Evolutionary conservation across 2,888 invertebrate genomes (phyloP).

Genomic region (Agrypnus murinus): DNA sequence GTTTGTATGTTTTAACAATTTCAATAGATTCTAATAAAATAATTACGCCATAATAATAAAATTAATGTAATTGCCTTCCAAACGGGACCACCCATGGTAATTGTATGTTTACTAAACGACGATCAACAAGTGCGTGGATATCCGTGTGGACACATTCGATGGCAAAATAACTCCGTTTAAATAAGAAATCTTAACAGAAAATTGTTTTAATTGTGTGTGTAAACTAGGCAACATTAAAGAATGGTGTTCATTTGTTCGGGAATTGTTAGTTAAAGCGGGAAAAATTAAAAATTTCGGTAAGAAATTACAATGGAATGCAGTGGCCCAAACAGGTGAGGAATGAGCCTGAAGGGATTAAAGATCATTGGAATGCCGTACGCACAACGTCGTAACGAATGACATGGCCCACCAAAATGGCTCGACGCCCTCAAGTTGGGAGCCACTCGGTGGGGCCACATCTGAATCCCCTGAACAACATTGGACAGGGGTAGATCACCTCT

Average conservation of each 20-base stretch:
- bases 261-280: not conserved
- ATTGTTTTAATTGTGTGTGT: conserved; percentile 6
- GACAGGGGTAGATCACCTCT: conserved; percentile 76
- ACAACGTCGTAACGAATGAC: conserved; percentile 52
- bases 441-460: conserved; percentile 60
- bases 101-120: conserved; percentile 45
- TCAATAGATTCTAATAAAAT: not conserved
- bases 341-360: conserved; percentile 57
- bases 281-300: conserved; percentile 35
- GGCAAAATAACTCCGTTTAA: conserved; percentile 17
- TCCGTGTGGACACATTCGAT: conserved; percentile 22
- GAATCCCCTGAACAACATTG: conserved; percentile 65
- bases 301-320: conserved; percentile 55
- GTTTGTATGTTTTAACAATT: not conserved
- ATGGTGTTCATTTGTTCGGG: conserved; percentile 6
- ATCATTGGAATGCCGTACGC: conserved; percentile 55
- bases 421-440: conserved; percentile 66
- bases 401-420: conserved; percentile 65
- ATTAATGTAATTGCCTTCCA: not conserved
- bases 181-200: conserved; percentile 34
- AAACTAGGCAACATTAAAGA: not conserved
- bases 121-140: conserved; percentile 43
- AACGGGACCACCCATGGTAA: conserved; percentile 27
- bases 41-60: not conserved
- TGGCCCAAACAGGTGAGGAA: conserved; percentile 54